These are phyloP conservation scores for Drosophila santomea DNA, from an alignment of 1,140 invertebrate genomes.

Conservation along the genomic window DNA sequence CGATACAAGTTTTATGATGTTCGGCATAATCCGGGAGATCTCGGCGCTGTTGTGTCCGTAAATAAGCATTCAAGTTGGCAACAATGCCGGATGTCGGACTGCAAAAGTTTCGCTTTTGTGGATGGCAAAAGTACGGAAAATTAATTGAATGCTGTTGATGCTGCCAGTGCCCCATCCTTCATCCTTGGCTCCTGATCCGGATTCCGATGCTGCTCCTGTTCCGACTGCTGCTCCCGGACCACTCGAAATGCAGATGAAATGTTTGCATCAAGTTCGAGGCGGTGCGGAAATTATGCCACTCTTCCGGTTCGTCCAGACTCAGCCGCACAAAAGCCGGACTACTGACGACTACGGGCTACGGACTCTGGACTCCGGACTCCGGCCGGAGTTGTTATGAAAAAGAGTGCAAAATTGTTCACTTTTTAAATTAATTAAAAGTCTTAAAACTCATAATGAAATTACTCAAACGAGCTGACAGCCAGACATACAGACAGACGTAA, in stretches of 20 bases:
- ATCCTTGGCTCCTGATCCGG: slow-evolving; percentile 1
- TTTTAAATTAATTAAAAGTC: slow-evolving; percentile 80
- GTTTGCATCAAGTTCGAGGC: slow-evolving; percentile 67
- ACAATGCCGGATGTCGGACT: slow-evolving; percentile 56
- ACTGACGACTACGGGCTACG: slow-evolving; percentile 1
- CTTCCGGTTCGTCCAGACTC: slow-evolving; percentile 50
- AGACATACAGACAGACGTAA: slow-evolving; percentile 1
- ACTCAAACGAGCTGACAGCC: slow-evolving; percentile 47
- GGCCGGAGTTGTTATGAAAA: slow-evolving; percentile 52
- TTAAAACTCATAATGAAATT: slow-evolving; percentile 81
- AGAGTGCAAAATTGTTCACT: slow-evolving; percentile 76
- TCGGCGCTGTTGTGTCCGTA: slow-evolving; percentile 45
- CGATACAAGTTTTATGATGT: slow-evolving; percentile 48
- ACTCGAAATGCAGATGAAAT: slow-evolving; percentile 73
- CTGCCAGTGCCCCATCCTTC: slow-evolving; percentile 18
- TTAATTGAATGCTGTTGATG: slow-evolving; percentile 77
- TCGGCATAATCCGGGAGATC: slow-evolving; percentile 38
- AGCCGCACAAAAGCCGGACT: slow-evolving; percentile 24
- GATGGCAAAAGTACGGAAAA: slow-evolving; percentile 55
- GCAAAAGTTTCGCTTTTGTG: slow-evolving; percentile 60
- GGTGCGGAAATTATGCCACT: slow-evolving; percentile 72
- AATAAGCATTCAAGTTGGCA: slow-evolving; percentile 70
- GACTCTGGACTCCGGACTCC: slow-evolving; percentile 3
- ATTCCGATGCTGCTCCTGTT: background rate
- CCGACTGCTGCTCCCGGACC: slow-evolving; percentile 25